Percentiles rank a stretch among this genome's conserved stretches.
Evolutionary conservation across 1,140 invertebrate genomes (phyloP).

Genomic region (Drosophila nigromelanica): DNA sequence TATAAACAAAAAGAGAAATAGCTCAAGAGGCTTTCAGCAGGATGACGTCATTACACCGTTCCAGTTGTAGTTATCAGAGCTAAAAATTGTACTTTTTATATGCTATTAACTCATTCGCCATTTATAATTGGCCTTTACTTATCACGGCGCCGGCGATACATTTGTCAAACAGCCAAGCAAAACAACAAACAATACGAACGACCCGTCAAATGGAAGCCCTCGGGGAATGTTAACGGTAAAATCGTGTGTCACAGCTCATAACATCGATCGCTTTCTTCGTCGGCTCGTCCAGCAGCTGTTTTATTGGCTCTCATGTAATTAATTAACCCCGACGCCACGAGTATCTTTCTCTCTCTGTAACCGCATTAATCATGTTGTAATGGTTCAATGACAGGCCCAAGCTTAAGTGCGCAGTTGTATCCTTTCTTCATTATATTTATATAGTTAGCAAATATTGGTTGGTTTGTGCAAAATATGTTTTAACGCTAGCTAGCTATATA

Average conservation of each 20-base stretch:
- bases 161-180: conserved; percentile 3
- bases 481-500: no score
- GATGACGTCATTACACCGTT: conserved; percentile 26
- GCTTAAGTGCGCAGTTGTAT: no score
- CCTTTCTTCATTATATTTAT: no score
- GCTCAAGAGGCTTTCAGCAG: not conserved
- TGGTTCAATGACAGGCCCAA: no score
- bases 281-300: not conserved
- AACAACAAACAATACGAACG: not conserved
- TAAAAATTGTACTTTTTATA: conserved; percentile 27
- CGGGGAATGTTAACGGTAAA: not conserved
- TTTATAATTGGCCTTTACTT: conserved; percentile 23
- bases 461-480: no score
- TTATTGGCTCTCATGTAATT: not conserved
- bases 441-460: no score
- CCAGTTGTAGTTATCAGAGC: conserved; percentile 16
- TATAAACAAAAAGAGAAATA: conserved; percentile 5
- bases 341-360: not conserved
- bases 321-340: no score
- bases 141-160: conserved; percentile 29
- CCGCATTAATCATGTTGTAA: no score
- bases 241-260: conserved; percentile 13
- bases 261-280: not conserved
- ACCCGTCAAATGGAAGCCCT: not conserved
- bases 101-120: conserved; percentile 28